These are phyloP conservation scores for Penaeus chinensis DNA, from an alignment of 1,140 invertebrate genomes.

Conservation along the genomic window DNA sequence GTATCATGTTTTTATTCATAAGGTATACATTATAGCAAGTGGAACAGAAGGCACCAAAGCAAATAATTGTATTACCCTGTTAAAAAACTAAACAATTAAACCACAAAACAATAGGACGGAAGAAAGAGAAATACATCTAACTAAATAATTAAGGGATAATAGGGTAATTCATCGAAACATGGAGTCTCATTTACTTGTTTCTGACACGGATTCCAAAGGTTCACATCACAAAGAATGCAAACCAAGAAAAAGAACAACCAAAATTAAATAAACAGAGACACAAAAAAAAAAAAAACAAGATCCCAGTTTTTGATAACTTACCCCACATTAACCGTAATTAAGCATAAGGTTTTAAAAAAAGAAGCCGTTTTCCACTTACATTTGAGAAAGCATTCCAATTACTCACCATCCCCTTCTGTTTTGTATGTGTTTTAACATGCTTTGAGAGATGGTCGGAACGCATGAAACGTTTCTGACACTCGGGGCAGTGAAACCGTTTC, in stretches of 20 bases:
- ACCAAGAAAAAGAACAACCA: not conserved
- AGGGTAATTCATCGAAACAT: constrained; percentile 53
- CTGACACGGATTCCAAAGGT: not conserved
- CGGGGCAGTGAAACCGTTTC: constrained; percentile 85
- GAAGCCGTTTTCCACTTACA: constrained; percentile 38
- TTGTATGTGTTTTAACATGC: constrained; percentile 83
- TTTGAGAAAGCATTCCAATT: constrained; percentile 50
- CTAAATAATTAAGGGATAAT: constrained; percentile 23
- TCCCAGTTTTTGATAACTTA: constrained; percentile 48
- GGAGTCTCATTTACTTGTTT: constrained; percentile 18
- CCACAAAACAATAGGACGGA: not conserved
- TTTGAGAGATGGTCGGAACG: constrained; percentile 83
- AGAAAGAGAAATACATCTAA: not conserved
- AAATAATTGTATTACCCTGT: too few species aligned
- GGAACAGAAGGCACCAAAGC: too few species aligned
- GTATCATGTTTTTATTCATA: too few species aligned
- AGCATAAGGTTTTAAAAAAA: not conserved
- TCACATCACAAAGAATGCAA: constrained; percentile 18
- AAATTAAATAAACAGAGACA: constrained; percentile 12
- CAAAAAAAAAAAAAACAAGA: constrained; percentile 37
- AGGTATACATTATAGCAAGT: too few species aligned
- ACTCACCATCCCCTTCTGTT: constrained; percentile 62
- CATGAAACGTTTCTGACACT: constrained; percentile 88
- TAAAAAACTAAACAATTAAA: not conserved
- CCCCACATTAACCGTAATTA: constrained; percentile 19